phyloP scores from a whole-genome alignment of 2,888 invertebrate species.

The Mythimna vitellina region DNA sequence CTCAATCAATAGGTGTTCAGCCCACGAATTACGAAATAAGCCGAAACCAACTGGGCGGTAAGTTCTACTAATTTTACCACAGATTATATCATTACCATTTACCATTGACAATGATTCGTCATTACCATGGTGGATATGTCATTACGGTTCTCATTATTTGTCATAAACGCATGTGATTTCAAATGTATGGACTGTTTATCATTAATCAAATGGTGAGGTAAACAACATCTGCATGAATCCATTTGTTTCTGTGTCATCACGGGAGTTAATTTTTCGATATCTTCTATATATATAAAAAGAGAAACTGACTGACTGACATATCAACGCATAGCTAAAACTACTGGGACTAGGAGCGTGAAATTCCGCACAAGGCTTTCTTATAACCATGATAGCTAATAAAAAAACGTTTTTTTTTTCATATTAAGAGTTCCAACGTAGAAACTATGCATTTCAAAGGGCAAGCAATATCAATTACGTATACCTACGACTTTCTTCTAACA shows the following conservation, averaged over 20 bases:
- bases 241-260: conserved; percentile 17
- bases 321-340: no score
- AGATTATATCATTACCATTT: conserved; percentile 24
- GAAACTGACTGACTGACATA: no score
- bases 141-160: conserved; percentile 36
- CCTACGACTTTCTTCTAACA: no score
- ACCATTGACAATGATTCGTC: conserved; percentile 33
- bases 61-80: conserved; percentile 43
- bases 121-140: conserved; percentile 36
- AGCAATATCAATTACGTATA: no score
- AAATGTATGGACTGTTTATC: conserved; percentile 14
- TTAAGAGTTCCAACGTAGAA: no score
- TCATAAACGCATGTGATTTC: conserved; percentile 42
- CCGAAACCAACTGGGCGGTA: conserved; percentile 78
- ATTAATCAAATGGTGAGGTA: conserved; percentile 27
- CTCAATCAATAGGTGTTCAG: conserved; percentile 76
- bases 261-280: not conserved
- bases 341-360: no score
- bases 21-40: conserved; percentile 85
- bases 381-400: no score
- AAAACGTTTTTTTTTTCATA: no score
- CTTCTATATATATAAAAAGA: no score
- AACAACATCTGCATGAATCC: conserved; percentile 46
- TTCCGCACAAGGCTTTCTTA: no score
- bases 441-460: no score